Conservation (phyloP, 2,888 invertebrate genomes). For the Tipula helvola region DNA sequence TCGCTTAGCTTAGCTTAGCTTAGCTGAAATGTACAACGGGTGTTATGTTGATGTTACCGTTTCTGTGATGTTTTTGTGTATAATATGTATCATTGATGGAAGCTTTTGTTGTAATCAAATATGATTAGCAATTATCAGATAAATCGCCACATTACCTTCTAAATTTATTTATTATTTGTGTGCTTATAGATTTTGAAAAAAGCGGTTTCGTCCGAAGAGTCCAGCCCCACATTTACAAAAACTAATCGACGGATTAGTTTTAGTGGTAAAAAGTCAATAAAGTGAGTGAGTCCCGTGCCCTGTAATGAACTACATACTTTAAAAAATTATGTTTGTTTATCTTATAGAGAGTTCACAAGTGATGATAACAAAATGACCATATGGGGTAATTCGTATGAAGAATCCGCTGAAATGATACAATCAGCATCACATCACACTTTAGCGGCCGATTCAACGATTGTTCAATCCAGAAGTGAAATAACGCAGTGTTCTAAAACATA, state of each 20-base stretch:
- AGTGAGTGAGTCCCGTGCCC: not conserved
- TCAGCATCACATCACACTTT: not conserved
- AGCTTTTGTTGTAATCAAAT: too few species aligned
- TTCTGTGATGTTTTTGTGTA: too few species aligned
- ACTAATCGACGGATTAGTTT: not conserved
- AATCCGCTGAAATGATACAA: not conserved
- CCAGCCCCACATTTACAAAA: not conserved
- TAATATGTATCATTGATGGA: too few species aligned
- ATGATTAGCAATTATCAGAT: too few species aligned
- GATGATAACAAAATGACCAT: not conserved
- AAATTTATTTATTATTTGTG: not conserved
- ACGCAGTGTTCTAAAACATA: not conserved
- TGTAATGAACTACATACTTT: not conserved
- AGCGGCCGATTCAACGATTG: not conserved
- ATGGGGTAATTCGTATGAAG: conserved; percentile 6
- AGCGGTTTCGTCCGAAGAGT: not conserved
- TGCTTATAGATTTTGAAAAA: not conserved
- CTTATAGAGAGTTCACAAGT: not conserved
- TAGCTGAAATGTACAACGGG: too few species aligned
- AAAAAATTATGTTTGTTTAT: not conserved
- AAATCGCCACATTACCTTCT: too few species aligned
- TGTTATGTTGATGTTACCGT: too few species aligned
- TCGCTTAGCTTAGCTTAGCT: too few species aligned
- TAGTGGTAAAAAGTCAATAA: not conserved
- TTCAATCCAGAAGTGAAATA: not conserved